phyloP scores from a whole-genome alignment of 2,113 vertebrate species.

The chimpanzee (Pan troglodytes) region NHGRI_mPanTro3-v2.1_pri NC_072421.2:70483001-70483500 shows the following conservation, averaged over 20 bases:
- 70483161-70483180: background rate
- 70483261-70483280: background rate
- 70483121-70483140: background rate
- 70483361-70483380: background rate
- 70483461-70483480: background rate
- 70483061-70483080: background rate
- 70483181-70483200: background rate
- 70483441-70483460: background rate
- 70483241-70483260: background rate
- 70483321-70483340: background rate
- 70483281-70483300: background rate
- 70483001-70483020: background rate
- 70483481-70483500: background rate
- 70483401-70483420: background rate
- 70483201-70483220: background rate
- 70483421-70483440: background rate
- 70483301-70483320: background rate
- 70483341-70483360: background rate
- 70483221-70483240: background rate
- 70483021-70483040: background rate
- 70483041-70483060: background rate
- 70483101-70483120: background rate
- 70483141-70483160: background rate
- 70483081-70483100: background rate
- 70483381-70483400: background rate